Evolutionary conservation across 1,140 invertebrate genomes (phyloP).

Genomic region (Cyphomyrmex costatus): DNA sequence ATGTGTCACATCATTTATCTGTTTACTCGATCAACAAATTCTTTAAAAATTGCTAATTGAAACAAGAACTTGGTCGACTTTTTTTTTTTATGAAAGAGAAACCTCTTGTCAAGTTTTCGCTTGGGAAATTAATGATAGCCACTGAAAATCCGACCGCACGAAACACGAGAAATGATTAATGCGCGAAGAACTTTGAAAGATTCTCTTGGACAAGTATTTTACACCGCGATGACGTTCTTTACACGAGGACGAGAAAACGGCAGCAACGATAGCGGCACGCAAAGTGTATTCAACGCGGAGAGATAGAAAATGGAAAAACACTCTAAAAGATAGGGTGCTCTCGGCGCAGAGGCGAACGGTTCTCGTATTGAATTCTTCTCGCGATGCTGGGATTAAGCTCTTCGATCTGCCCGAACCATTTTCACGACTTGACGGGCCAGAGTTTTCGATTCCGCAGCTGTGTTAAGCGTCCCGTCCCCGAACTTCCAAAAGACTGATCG

Average conservation of each 20-base stretch:
- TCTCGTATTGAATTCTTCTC: slow-evolving; percentile 75
- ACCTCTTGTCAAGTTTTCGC: neutral
- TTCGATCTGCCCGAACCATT: slow-evolving; percentile 74
- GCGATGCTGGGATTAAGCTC: slow-evolving; percentile 77
- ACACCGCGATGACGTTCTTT: slow-evolving; percentile 34
- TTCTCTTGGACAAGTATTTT: slow-evolving; percentile 15
- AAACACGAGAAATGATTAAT: slow-evolving; percentile 38
- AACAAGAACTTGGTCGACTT: neutral
- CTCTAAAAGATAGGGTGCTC: slow-evolving; percentile 46
- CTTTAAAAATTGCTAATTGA: neutral
- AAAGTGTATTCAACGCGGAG: slow-evolving; percentile 67
- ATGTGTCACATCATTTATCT: neutral
- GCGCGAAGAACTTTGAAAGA: neutral
- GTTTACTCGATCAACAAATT: neutral
- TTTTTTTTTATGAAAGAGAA: slow-evolving; percentile 14
- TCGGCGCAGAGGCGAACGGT: slow-evolving; percentile 30
- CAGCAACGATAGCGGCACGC: slow-evolving; percentile 10
- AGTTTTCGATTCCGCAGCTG: slow-evolving; percentile 71
- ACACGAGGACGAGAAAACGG: slow-evolving; percentile 19
- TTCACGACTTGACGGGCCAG: slow-evolving; percentile 63
- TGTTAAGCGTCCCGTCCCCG: slow-evolving; percentile 55
- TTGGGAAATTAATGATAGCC: neutral
- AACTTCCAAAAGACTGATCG: slow-evolving; percentile 25
- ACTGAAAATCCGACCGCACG: neutral
- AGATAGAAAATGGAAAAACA: slow-evolving; percentile 75